Base-by-base conservation (phyloP, 2,113 vertebrate species). In the Engraulis encrasicolus region DNA sequence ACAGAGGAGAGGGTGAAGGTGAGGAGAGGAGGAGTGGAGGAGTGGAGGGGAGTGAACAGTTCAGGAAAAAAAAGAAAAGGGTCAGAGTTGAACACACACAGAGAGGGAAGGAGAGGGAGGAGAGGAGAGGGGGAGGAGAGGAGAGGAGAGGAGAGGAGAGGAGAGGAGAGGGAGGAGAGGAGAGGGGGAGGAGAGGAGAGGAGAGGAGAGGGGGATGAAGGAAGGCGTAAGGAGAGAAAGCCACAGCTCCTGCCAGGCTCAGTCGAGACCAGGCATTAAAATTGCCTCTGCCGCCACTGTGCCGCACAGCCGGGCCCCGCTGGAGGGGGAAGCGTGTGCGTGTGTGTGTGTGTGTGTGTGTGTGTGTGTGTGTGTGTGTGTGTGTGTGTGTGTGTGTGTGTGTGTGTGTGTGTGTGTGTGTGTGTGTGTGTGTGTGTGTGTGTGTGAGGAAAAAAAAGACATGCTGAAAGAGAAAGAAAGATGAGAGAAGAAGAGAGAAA, bases 221-320 rank as follows among this genome's bases (percentile, higher is more conserved):
- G 91, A 93, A 93, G 92, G 90, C 89, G 87, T 82, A 83, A 88
- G 89, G 87, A 88, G 87, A 90, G 86, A 90, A 88, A 90, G 90
- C 87, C 89, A 37, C 88, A 80, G 85, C 88, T 94, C 85, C 92
- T 93, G 93, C 90, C 91, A 92, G 91, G 92, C 92, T 89, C n/a
- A n/a, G n/a, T n/a, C 90, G 81, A 93, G 92, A 92, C 90, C 89
- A 93, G 91, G 91, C 93, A 92, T 94, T 94, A 89, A 94, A 94
- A 94, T 92, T 91, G 90, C 92, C 89, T 90, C 89, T 93, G 93
- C 90, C 91, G 93, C 93, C 93, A 92, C 92, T 90, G 71, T 91
- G 93, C 92, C 92, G 91, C 89, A n/a, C n/a, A n/a, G n/a, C n/a
- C n/a, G n/a, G 82, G 91, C 92, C 91, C 91, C 90, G 89, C 92